A percentile compares a stretch with the other conserved stretches of the same genome.
Conservation (phyloP, 92 coral and sea anemone genomes). For the Heliopora coerulea region DNA sequence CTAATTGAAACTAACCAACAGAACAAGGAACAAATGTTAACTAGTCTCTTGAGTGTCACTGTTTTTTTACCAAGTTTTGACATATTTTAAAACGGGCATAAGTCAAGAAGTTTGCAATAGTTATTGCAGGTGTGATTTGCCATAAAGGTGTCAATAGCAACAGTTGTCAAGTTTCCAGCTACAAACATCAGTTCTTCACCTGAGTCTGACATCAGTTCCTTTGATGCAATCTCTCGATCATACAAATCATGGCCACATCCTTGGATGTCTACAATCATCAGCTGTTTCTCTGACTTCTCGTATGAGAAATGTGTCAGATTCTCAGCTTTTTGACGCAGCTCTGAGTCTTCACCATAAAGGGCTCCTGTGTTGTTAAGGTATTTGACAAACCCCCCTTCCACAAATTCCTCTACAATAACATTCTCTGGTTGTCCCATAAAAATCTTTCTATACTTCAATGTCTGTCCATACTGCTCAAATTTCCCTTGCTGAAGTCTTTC, state of each 20-base stretch:
- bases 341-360: slow-evolving; percentile 21
- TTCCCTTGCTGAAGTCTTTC: neutral
- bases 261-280: slow-evolving; percentile 62
- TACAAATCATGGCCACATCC: slow-evolving; percentile 62
- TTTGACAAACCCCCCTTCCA: slow-evolving; percentile 57
- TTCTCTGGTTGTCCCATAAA: slow-evolving; percentile 43
- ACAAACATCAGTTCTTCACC: slow-evolving; percentile 25
- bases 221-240: slow-evolving; percentile 73
- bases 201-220: slow-evolving; percentile 32
- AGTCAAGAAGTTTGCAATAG: slow-evolving; percentile 34
- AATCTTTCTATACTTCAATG: slow-evolving; percentile 39
- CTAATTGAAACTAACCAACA: neutral
- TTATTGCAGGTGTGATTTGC: slow-evolving; percentile 34
- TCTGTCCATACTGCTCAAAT: slow-evolving; percentile 41
- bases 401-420: slow-evolving; percentile 67
- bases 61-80: neutral
- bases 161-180: slow-evolving; percentile 29
- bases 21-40: neutral
- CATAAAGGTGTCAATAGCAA: slow-evolving; percentile 16
- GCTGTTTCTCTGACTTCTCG: slow-evolving; percentile 55
- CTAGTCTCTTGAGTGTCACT: neutral
- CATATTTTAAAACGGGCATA: slow-evolving; percentile 12
- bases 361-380: slow-evolving; percentile 67
- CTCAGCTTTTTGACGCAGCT: slow-evolving; percentile 52
- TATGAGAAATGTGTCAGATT: slow-evolving; percentile 63